Evolutionary conservation across 2,888 invertebrate genomes (phyloP).

Genomic region (Callyntrura sp.): DNA sequence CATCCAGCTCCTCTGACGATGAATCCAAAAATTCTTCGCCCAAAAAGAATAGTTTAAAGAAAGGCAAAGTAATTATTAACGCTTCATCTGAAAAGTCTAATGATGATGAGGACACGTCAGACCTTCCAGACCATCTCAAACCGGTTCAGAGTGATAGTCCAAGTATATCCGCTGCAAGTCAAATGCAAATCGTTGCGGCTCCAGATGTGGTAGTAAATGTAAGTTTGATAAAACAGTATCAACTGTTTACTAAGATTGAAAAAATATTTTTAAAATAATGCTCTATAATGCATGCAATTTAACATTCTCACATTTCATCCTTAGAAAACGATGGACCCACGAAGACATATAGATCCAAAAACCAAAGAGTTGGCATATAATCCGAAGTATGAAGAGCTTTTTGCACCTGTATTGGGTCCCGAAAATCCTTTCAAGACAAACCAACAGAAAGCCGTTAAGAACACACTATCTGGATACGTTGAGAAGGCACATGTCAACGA

Average conservation of each 20-base stretch:
- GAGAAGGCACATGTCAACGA: conserved; percentile 98
- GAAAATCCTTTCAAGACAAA: conserved; percentile 96
- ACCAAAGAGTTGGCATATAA: conserved; percentile 95
- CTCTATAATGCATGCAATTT: neutral
- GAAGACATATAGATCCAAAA: conserved; percentile 91
- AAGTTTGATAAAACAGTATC: conserved; percentile 84
- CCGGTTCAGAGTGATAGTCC: conserved; percentile 87
- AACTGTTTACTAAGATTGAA: neutral
- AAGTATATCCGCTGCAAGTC: conserved; percentile 88
- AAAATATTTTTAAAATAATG: too few species aligned
- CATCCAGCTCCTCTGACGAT: conserved; percentile 15
- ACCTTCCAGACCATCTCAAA: conserved; percentile 86
- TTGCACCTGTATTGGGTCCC: conserved; percentile 96
- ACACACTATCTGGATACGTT: conserved; percentile 95
- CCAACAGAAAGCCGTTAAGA: conserved; percentile 94
- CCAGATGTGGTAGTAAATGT: conserved; percentile 94
- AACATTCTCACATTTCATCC: conserved; percentile 23
- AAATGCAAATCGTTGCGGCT: conserved; percentile 91
- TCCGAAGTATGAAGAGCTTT: conserved; percentile 97
- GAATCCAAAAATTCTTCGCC: conserved; percentile 26
- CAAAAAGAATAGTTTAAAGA: conserved; percentile 35
- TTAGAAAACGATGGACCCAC: conserved; percentile 90
- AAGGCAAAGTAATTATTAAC: conserved; percentile 69
- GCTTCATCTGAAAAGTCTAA: neutral
- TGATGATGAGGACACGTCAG: conserved; percentile 43